Evolutionary conservation across 2,888 invertebrate species (phyloP).

Genomic region (Apamea sordens): DNA sequence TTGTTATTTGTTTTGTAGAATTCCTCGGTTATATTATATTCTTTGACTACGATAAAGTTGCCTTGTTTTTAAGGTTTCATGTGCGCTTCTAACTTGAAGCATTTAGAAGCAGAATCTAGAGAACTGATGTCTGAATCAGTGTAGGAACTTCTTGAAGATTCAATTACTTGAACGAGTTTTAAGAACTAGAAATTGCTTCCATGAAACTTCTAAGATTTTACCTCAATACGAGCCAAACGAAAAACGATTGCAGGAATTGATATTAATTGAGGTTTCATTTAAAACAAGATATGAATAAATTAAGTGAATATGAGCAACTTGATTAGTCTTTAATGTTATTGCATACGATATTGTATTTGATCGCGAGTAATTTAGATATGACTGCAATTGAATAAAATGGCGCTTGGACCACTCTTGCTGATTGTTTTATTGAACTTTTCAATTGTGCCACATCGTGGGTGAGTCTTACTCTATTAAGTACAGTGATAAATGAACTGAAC

Average conservation of each 20-base stretch:
- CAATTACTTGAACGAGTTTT: slow-evolving; percentile 8
- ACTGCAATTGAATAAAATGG: slow-evolving; percentile 60
- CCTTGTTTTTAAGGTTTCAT: background rate
- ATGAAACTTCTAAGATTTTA: slow-evolving; percentile 13
- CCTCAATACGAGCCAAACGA: slow-evolving; percentile 1
- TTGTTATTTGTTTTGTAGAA: background rate
- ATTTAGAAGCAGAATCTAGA: slow-evolving; percentile 5
- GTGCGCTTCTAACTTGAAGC: background rate
- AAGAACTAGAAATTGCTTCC: slow-evolving; percentile 22
- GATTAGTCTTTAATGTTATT: slow-evolving; percentile 39
- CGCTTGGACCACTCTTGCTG: slow-evolving; percentile 57
- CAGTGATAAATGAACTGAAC: slow-evolving; percentile 31
- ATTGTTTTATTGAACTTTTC: slow-evolving; percentile 66
- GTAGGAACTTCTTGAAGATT: slow-evolving; percentile 5
- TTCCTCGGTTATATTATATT: background rate
- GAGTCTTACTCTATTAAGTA: slow-evolving; percentile 24
- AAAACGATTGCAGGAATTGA: background rate
- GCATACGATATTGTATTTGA: slow-evolving; percentile 42
- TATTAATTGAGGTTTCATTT: slow-evolving; percentile 23
- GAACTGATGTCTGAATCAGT: slow-evolving; percentile 6
- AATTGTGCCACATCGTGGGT: slow-evolving; percentile 47
- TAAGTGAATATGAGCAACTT: slow-evolving; percentile 28
- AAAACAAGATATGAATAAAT: slow-evolving; percentile 27
- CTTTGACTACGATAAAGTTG: background rate
- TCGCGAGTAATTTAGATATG: slow-evolving; percentile 50